Conservation (phyloP, 2,888 invertebrate genomes). For the Entomobrya multifasciata region DNA sequence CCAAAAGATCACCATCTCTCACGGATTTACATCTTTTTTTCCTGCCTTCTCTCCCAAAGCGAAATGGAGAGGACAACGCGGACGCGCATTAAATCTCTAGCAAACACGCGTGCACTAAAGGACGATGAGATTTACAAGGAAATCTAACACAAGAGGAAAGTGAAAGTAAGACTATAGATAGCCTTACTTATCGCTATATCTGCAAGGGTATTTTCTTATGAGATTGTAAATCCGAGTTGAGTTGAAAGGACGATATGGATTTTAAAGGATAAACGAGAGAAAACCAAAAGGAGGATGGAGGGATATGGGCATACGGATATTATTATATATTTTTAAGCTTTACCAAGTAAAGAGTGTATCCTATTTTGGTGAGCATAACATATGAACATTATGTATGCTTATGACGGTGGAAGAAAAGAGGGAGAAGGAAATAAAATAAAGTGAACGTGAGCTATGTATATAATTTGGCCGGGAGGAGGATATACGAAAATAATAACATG, state of each 20-base stretch:
- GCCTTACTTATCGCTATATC: neutral
- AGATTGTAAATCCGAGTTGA: conserved; percentile 69
- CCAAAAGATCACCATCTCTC: conserved; percentile 50
- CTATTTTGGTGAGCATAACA: conserved; percentile 37
- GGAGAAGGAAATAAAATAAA: conserved; percentile 66
- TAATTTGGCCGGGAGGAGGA: conserved; percentile 39
- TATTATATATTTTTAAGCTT: too few species aligned
- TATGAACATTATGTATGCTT: conserved; percentile 51
- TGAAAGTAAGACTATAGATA: neutral
- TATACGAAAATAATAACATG: conserved; percentile 6
- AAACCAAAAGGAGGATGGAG: conserved; percentile 42
- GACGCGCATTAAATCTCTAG: conserved; percentile 63
- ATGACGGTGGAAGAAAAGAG: conserved; percentile 57
- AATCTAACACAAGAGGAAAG: conserved; percentile 34
- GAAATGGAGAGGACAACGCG: too few species aligned
- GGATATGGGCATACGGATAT: neutral
- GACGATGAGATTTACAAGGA: conserved; percentile 65
- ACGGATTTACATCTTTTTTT: conserved; percentile 65
- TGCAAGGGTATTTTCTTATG: neutral
- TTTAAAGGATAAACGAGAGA: conserved; percentile 70
- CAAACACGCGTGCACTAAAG: conserved; percentile 62
- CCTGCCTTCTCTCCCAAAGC: conserved; percentile 9
- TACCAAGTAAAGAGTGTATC: too few species aligned
- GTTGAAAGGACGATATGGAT: conserved; percentile 73
- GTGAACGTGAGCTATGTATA: conserved; percentile 65